A percentile compares a stretch with the other conserved stretches of the same genome.
phyloP scores from a whole-genome alignment of 1,140 invertebrate species.

The Drepana arcuata region DNA sequence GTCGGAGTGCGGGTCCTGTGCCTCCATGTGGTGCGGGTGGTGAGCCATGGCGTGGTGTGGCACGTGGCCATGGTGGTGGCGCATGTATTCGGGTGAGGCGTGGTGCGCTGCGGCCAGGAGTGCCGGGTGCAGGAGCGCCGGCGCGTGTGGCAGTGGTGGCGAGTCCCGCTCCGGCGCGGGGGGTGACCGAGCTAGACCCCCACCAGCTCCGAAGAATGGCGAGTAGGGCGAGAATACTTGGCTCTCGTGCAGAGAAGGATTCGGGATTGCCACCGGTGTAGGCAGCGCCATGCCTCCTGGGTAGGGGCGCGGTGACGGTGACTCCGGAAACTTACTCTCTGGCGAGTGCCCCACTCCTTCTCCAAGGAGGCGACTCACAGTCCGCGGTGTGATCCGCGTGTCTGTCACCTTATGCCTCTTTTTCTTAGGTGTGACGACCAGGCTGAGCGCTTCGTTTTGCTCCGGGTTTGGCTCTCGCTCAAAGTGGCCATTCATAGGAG shows the following conservation, averaged over 20 bases:
- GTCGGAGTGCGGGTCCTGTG: slow-evolving; percentile 87
- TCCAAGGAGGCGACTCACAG: slow-evolving; percentile 87
- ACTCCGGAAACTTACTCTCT: slow-evolving; percentile 71
- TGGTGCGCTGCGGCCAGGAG: slow-evolving; percentile 85
- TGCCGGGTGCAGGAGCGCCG: slow-evolving; percentile 84
- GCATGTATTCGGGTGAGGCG: slow-evolving; percentile 81
- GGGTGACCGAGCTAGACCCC: slow-evolving; percentile 70
- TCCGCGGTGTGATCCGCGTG: slow-evolving; percentile 93
- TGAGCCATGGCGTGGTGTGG: slow-evolving; percentile 57
- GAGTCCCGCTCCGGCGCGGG: slow-evolving; percentile 82
- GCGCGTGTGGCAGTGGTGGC: slow-evolving; percentile 84
- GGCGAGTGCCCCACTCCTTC: slow-evolving; percentile 81
- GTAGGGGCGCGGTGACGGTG: slow-evolving; percentile 82
- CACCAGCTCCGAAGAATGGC: slow-evolving; percentile 82
- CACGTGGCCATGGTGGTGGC: slow-evolving; percentile 61
- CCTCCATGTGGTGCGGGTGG: slow-evolving; percentile 79
- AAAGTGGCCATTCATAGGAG: slow-evolving; percentile 79
- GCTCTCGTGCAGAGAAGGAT: slow-evolving; percentile 94
- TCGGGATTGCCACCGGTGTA: slow-evolving; percentile 95
- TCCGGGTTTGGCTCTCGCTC: slow-evolving; percentile 82
- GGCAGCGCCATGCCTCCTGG: slow-evolving; percentile 89
- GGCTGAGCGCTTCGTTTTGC: slow-evolving; percentile 93
- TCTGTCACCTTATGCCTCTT: slow-evolving; percentile 98
- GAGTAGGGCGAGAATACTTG: slow-evolving; percentile 94
- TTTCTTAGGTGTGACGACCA: slow-evolving; percentile 95